Conservation (phyloP, 1,140 invertebrate species). For the Ceratina australensis region DNA sequence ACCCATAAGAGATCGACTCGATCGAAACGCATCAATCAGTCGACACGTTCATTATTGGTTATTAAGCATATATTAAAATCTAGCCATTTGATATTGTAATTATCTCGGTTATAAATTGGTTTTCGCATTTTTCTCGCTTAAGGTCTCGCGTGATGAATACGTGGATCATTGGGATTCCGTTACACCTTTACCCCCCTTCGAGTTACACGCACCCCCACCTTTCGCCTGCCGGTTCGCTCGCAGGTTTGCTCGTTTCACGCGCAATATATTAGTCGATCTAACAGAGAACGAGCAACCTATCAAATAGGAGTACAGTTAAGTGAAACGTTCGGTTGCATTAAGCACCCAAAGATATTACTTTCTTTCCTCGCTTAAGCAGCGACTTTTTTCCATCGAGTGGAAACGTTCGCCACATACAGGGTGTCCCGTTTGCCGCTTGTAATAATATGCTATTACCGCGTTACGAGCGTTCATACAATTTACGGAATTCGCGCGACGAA, state of each 20-base stretch:
- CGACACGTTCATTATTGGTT: slow-evolving; percentile 60
- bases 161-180: slow-evolving; percentile 65
- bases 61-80: slow-evolving; percentile 63
- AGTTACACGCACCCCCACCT: slow-evolving; percentile 46
- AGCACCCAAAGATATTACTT: slow-evolving; percentile 34
- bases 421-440: not conserved
- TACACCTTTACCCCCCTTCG: slow-evolving; percentile 63
- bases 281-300: slow-evolving; percentile 50
- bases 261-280: slow-evolving; percentile 48
- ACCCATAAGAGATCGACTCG: slow-evolving; percentile 34
- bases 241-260: slow-evolving; percentile 48
- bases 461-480: too few relatives aligned
- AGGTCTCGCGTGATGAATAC: slow-evolving; percentile 70
- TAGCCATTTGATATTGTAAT: slow-evolving; percentile 70
- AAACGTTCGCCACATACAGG: not conserved
- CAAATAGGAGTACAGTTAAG: slow-evolving; percentile 35
- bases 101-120: slow-evolving; percentile 71
- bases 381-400: slow-evolving; percentile 9
- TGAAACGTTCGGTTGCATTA: slow-evolving; percentile 36
- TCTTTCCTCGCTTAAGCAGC: not conserved
- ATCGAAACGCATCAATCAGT: slow-evolving; percentile 30
- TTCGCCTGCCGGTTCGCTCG: slow-evolving; percentile 1
- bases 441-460: not conserved
- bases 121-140: slow-evolving; percentile 69
- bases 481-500: not conserved